phyloP scores from a whole-genome alignment of 2,113 vertebrate species.

The Neoarius graeffei region DNA sequence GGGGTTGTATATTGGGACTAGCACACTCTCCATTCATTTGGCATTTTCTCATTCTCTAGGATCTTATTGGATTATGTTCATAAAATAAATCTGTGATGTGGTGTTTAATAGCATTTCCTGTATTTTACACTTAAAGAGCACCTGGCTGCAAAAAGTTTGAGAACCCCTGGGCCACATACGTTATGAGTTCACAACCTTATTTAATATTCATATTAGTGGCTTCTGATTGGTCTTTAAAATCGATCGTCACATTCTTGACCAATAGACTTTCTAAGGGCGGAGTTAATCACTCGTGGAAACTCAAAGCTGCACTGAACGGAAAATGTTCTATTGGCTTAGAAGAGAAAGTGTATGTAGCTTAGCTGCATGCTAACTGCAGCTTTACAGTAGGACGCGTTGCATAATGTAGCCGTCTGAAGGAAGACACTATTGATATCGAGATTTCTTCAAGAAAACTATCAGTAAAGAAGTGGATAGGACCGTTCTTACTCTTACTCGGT shows the following conservation, averaged over 20 bases:
- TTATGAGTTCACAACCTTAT: slow-evolving; percentile 16
- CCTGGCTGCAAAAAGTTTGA: neutral
- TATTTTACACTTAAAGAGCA: too few relatives aligned
- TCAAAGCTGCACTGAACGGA: slow-evolving; percentile 46
- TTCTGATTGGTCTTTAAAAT: slow-evolving; percentile 34
- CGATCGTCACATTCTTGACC: slow-evolving; percentile 12
- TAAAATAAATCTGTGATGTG: too few relatives aligned
- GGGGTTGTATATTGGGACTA: too few relatives aligned
- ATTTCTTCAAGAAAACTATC: neutral
- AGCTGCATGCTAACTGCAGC: slow-evolving; percentile 1
- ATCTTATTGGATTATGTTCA: too few relatives aligned
- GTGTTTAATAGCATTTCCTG: too few relatives aligned
- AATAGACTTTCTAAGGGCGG: slow-evolving; percentile 40
- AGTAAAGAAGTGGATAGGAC: neutral
- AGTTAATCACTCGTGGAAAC: slow-evolving; percentile 45
- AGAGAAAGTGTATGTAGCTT: slow-evolving; percentile 8
- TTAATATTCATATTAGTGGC: neutral
- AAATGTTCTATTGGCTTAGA: slow-evolving; percentile 40
- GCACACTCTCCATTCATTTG: too few relatives aligned
- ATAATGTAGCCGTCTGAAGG: slow-evolving; percentile 6
- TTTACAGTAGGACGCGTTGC: neutral
- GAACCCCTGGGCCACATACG: neutral
- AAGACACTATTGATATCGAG: neutral
- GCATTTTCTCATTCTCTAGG: too few relatives aligned
- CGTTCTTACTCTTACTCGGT: neutral